Conservation (phyloP, 2,113 vertebrate genomes). For the Opisthocomus hoazin region DNA sequence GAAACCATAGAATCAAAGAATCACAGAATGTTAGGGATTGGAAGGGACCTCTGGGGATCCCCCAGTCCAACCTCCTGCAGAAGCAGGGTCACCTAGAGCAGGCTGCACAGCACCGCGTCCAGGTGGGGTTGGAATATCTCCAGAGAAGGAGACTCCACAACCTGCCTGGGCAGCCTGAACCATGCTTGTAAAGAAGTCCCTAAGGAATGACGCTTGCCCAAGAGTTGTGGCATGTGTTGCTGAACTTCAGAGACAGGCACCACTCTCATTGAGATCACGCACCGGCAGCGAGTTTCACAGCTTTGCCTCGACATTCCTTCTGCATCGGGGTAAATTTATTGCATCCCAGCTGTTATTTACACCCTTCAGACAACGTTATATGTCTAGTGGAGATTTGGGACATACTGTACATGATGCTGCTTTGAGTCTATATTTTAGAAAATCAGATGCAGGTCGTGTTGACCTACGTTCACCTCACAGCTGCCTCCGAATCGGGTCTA, state of each 20-base stretch:
- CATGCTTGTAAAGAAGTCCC: not conserved
- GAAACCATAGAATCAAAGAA: too few species aligned
- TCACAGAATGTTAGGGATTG: too few species aligned
- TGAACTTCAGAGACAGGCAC: not conserved
- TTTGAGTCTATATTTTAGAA: not conserved
- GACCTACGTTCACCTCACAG: not conserved
- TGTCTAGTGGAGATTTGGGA: not conserved
- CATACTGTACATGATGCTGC: accelerated
- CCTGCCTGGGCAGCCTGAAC: too few species aligned
- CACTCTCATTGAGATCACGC: accelerated
- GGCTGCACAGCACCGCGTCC: too few species aligned
- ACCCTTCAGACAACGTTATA: accelerated
- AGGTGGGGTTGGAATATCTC: too few species aligned
- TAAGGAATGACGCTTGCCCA: accelerated
- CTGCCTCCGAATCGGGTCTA: not conserved
- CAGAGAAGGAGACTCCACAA: too few species aligned
- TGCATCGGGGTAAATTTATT: not conserved
- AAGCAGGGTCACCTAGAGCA: too few species aligned
- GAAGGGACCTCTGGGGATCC: too few species aligned
- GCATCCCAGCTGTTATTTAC: not conserved
- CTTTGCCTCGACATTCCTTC: not conserved
- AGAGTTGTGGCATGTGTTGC: accelerated
- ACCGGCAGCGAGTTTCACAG: not conserved
- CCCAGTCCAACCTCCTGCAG: too few species aligned
- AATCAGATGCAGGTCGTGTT: not conserved